These are phyloP conservation scores for Holacanthus passer DNA, from an alignment of 2,113 vertebrate genomes.

Conservation along the genomic window DNA sequence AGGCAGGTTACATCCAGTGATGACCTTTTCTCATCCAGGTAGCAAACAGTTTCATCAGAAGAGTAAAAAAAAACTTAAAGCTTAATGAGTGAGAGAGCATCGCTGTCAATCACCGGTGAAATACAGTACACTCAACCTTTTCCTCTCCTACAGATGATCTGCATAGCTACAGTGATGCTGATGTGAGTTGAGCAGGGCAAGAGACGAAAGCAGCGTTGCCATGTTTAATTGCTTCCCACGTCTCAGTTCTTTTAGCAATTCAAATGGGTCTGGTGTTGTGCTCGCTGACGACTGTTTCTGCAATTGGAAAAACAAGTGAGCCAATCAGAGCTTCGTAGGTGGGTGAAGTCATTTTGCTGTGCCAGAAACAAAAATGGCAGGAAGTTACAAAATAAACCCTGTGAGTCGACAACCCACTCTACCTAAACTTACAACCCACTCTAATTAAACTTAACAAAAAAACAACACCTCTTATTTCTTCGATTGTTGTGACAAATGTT, in stretches of 20 bases:
- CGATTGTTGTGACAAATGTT: too few species aligned
- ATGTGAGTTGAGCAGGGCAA: not conserved
- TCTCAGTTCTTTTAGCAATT: not conserved
- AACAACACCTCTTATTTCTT: too few species aligned
- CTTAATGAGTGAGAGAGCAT: slow-evolving; percentile 32
- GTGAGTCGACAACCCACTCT: too few species aligned
- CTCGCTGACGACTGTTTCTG: not conserved
- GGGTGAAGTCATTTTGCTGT: not conserved
- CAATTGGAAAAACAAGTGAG: not conserved
- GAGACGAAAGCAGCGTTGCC: not conserved
- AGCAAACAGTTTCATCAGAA: slow-evolving; percentile 34
- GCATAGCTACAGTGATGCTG: not conserved
- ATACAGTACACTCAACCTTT: slow-evolving; percentile 23
- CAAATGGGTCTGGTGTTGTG: not conserved
- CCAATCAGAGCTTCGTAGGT: not conserved
- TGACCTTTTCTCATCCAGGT: slow-evolving; percentile 51
- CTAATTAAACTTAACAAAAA: too few species aligned
- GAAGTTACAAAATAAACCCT: too few species aligned
- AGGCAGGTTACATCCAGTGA: slow-evolving; percentile 36
- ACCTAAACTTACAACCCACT: too few species aligned
- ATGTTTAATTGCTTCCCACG: not conserved
- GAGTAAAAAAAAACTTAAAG: slow-evolving; percentile 20
- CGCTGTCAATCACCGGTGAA: slow-evolving; percentile 21
- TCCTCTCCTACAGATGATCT: not conserved
- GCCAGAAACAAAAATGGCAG: not conserved